These are phyloP conservation scores for Lithosia quadra DNA, from an alignment of 2,888 invertebrate species.

Conservation along the genomic window DNA sequence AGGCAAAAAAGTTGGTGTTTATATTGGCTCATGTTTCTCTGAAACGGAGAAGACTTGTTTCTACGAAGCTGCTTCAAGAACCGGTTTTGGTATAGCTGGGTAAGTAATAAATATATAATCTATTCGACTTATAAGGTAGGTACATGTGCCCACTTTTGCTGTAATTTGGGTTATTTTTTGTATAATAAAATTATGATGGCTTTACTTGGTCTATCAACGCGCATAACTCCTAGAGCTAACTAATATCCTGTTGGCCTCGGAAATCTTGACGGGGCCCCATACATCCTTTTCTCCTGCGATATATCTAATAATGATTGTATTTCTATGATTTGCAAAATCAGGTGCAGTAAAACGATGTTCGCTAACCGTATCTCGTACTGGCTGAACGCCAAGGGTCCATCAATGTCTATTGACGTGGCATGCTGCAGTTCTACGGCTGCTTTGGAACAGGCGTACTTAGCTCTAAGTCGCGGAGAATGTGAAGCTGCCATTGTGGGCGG, in stretches of 20 bases:
- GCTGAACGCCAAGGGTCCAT: slow-evolving; percentile 75
- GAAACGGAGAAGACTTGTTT: slow-evolving; percentile 87
- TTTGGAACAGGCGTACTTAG: slow-evolving; percentile 67
- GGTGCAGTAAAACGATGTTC: slow-evolving; percentile 73
- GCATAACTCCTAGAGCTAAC: no score
- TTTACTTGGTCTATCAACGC: no score
- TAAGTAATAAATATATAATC: slow-evolving; percentile 44
- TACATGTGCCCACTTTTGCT: no score
- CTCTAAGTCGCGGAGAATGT: slow-evolving; percentile 67
- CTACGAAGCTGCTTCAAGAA: slow-evolving; percentile 52
- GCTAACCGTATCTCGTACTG: slow-evolving; percentile 79
- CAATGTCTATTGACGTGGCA: slow-evolving; percentile 66
- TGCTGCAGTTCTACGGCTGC: slow-evolving; percentile 71
- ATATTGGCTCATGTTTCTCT: slow-evolving; percentile 81
- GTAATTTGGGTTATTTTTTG: no score
- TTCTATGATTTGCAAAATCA: slow-evolving; percentile 33
- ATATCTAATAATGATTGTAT: no score
- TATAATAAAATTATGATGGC: no score
- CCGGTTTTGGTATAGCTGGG: slow-evolving; percentile 70
- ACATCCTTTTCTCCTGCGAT: no score
- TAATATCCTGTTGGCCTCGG: no score
- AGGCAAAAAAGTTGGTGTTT: slow-evolving; percentile 86
- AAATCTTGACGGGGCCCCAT: no score
- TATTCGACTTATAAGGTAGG: no score
- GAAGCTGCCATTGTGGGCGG: slow-evolving; percentile 88